These are phyloP conservation scores for Epinephelus awoara DNA, from an alignment of 2,797 vertebrate genomes.

Conservation along the genomic window DNA sequence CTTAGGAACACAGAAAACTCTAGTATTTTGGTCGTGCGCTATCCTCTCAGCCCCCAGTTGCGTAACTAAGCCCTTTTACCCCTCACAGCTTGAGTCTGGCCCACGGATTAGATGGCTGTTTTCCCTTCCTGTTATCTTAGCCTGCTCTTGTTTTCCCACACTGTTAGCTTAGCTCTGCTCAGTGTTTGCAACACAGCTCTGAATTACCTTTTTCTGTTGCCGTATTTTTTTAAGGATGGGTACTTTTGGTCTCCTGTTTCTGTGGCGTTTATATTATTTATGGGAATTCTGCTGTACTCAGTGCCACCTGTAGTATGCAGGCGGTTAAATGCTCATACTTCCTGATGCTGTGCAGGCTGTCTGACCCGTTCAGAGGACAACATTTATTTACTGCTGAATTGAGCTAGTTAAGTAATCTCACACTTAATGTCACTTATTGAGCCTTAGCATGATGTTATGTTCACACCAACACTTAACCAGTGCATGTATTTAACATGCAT, in stretches of 20 bases:
- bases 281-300: background rate
- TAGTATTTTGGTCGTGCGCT: constrained; percentile 65
- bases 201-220: constrained; percentile 14
- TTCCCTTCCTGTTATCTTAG: constrained; percentile 79
- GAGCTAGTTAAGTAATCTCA: constrained; percentile 9
- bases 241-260: constrained; percentile 9
- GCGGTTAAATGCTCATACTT: constrained; percentile 2
- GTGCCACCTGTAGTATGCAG: background rate
- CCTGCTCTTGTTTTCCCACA: constrained; percentile 76
- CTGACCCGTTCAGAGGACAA: constrained; percentile 7
- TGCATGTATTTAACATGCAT: constrained; percentile 36
- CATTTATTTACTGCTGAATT: constrained; percentile 5
- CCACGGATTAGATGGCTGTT: constrained; percentile 79
- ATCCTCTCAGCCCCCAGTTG: constrained; percentile 72
- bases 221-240: background rate
- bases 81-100: constrained; percentile 82
- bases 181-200: constrained; percentile 22
- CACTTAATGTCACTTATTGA: constrained; percentile 10
- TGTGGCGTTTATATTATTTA: constrained; percentile 9
- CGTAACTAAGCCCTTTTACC: constrained; percentile 79
- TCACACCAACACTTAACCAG: constrained; percentile 24
- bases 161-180: constrained; percentile 53
- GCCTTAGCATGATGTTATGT: constrained; percentile 21
- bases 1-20: constrained; percentile 63
- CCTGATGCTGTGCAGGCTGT: constrained; percentile 6